Conservation (phyloP, 2,888 invertebrate genomes). For the Cataglyphis rosenhaueri region DNA sequence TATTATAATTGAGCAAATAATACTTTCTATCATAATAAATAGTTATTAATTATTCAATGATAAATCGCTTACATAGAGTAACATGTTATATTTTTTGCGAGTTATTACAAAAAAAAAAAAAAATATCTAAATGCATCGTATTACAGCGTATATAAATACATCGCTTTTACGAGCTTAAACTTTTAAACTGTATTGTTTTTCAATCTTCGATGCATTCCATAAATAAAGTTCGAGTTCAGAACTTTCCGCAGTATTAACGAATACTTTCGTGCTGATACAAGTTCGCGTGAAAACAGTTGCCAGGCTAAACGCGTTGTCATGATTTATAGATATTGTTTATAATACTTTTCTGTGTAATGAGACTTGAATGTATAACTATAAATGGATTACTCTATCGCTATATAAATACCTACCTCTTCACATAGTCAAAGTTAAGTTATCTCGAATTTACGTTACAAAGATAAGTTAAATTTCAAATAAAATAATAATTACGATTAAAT, state of each 20-base stretch:
- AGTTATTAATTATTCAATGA: conserved; percentile 40
- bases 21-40: conserved; percentile 1
- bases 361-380: neutral
- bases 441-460: conserved; percentile 8
- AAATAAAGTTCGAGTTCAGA: conserved; percentile 35
- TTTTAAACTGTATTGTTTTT: conserved; percentile 6
- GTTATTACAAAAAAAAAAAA: conserved; percentile 6
- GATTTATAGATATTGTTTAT: conserved; percentile 28
- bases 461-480: neutral
- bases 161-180: conserved; percentile 18
- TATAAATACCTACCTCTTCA: neutral
- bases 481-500: neutral
- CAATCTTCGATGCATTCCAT: conserved; percentile 14
- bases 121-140: conserved; percentile 13
- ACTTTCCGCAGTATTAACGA: conserved; percentile 21
- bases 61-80: conserved; percentile 28
- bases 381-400: conserved; percentile 9
- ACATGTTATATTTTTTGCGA: conserved; percentile 43
- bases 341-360: conserved; percentile 9
- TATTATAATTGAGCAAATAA: neutral
- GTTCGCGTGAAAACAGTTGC: conserved; percentile 23
- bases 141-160: conserved; percentile 6
- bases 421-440: conserved; percentile 1
- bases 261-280: conserved; percentile 19
- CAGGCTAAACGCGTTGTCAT: conserved; percentile 33